Conservation (phyloP, 1,140 invertebrate genomes). For the Stenopsyche tienmushanensis region DNA sequence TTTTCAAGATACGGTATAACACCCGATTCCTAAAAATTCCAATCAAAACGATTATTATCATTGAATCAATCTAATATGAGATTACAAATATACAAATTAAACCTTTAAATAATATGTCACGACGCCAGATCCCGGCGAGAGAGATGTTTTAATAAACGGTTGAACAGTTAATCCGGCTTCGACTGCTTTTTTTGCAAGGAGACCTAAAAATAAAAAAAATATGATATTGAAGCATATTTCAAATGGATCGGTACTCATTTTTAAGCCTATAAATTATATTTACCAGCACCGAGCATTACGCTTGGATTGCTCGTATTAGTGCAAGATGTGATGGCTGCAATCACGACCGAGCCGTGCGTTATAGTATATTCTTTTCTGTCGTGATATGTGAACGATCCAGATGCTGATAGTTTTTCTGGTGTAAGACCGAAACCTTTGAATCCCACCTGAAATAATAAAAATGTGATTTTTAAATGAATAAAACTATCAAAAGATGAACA, state of each 20-base stretch:
- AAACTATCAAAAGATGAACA: no score
- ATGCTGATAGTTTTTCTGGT: conserved; percentile 63
- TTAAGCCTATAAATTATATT: background rate
- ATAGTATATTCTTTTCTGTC: conserved; percentile 84
- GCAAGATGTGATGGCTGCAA: conserved; percentile 55
- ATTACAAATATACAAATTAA: conserved; percentile 4
- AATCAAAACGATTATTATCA: background rate
- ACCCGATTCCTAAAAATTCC: conserved; percentile 61
- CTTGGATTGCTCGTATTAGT: conserved; percentile 91
- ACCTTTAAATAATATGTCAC: conserved; percentile 95
- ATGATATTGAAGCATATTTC: no score
- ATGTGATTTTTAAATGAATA: background rate
- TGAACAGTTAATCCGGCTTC: conserved; percentile 84
- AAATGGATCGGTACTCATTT: no score
- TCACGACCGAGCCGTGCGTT: conserved; percentile 91
- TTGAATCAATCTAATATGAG: conserved; percentile 4
- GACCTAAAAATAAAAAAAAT: background rate
- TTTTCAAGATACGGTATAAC: conserved; percentile 84
- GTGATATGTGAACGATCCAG: conserved; percentile 77
- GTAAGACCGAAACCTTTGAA: conserved; percentile 93
- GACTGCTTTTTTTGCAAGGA: conserved; percentile 86
- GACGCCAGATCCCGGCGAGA: conserved; percentile 96
- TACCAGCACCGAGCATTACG: conserved; percentile 81
- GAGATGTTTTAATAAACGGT: conserved; percentile 94
- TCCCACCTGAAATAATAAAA: conserved; percentile 66